Percentiles rank a stretch among this genome's conserved stretches.
Conservation (phyloP, 2,797 vertebrate genomes). For the Sebastes hopkinsi region DNA sequence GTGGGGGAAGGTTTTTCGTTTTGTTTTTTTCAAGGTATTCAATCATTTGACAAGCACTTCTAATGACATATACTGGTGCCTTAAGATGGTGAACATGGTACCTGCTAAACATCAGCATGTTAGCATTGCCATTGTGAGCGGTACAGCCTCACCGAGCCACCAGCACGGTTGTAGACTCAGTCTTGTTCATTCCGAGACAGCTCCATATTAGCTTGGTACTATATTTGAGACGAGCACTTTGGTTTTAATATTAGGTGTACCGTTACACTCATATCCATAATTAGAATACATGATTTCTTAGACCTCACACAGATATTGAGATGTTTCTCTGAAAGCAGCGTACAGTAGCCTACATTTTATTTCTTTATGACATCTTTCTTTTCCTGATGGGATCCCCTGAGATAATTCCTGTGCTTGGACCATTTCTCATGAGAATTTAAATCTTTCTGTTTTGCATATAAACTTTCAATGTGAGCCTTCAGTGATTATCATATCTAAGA, state of each 20-base stretch:
- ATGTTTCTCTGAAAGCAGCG: neutral
- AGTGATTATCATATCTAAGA: slow-evolving; percentile 50
- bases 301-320: neutral
- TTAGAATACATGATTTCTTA: neutral
- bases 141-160: neutral
- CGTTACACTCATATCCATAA: neutral
- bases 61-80: neutral
- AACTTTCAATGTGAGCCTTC: slow-evolving; percentile 17
- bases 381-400: slow-evolving; percentile 29
- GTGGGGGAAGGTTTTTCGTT: neutral
- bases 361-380: slow-evolving; percentile 27
- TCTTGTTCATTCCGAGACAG: neutral
- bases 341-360: neutral
- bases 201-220: neutral
- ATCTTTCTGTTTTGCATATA: neutral
- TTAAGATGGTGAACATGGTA: neutral
- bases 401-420: slow-evolving; percentile 29
- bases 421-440: slow-evolving; percentile 39
- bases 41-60: neutral
- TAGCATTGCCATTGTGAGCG: neutral
- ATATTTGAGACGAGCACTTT: neutral
- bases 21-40: neutral
- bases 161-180: neutral
- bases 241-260: neutral
- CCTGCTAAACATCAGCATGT: neutral